Evolutionary conservation across 2,113 vertebrate genomes (phyloP).

Genomic region (Heterotis niloticus): DNA sequence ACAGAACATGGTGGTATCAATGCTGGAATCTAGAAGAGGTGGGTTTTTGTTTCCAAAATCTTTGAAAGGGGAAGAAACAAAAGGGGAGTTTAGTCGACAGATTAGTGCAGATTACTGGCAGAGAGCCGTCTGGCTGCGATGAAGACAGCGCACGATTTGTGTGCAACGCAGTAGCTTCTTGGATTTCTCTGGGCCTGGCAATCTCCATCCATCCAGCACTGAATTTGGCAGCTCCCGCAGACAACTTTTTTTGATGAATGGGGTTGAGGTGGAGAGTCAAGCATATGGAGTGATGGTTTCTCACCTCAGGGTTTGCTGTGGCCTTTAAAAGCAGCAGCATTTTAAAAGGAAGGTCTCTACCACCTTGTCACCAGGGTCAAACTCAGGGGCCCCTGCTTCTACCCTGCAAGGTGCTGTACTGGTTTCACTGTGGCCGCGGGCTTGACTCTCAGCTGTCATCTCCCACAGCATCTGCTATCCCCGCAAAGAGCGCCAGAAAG

Average conservation of each 20-base stretch:
- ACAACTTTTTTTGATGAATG: constrained; percentile 23
- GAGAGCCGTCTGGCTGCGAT: not conserved
- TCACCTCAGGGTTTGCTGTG: not conserved
- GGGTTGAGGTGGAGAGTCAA: constrained; percentile 23
- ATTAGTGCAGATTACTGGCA: constrained; percentile 2
- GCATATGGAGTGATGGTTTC: not conserved
- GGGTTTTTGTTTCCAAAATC: constrained; percentile 16
- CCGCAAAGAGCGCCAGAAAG: constrained; percentile 89
- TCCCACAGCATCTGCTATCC: constrained; percentile 86
- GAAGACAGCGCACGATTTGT: not conserved
- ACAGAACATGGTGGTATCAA: not conserved
- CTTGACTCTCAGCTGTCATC: constrained; percentile 37
- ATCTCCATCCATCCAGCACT: not conserved
- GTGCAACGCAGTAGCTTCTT: not conserved
- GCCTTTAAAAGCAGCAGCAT: not conserved
- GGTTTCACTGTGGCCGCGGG: not conserved
- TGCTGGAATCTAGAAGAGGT: not conserved
- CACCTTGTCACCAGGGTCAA: too few species aligned
- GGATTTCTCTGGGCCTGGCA: not conserved
- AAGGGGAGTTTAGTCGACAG: constrained; percentile 2
- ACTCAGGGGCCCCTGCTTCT: not conserved
- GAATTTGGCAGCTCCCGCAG: not conserved
- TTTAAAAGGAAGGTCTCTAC: too few species aligned
- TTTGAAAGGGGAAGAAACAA: not conserved
- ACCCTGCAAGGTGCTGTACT: not conserved